Percentiles rank a stretch among this genome's conserved stretches.
Conservation (phyloP, 2,888 invertebrate species). For the Anticlea derivata region DNA sequence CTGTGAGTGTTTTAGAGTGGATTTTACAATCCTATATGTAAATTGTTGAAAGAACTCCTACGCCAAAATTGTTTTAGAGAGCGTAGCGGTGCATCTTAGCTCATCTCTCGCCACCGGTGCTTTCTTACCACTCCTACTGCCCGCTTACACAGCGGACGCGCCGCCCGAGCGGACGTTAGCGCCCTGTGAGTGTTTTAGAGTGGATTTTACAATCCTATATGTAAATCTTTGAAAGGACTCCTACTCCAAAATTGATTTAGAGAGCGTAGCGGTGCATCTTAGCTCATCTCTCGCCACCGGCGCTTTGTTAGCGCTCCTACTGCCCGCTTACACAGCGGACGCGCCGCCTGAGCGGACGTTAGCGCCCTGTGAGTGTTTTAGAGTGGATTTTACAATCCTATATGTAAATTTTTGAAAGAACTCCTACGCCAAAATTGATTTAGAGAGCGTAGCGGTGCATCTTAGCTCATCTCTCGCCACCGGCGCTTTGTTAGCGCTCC, state of each 20-base stretch:
- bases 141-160: slow-evolving; percentile 87
- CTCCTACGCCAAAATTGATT: slow-evolving; percentile 76
- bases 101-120: slow-evolving; percentile 86
- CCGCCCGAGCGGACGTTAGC: slow-evolving; percentile 87
- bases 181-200: slow-evolving; percentile 13
- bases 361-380: slow-evolving; percentile 45
- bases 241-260: slow-evolving; percentile 81
- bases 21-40: too few relatives aligned
- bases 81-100: slow-evolving; percentile 82
- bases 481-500: slow-evolving; percentile 78
- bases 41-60: slow-evolving; percentile 61
- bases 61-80: slow-evolving; percentile 84
- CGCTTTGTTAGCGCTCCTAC: slow-evolving; percentile 83
- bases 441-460: slow-evolving; percentile 83
- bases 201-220: too few relatives aligned
- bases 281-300: slow-evolving; percentile 83
- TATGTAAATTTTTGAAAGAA: too few relatives aligned
- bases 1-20: slow-evolving; percentile 7
- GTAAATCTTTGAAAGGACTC: too few relatives aligned
- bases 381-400: too few relatives aligned
- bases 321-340: slow-evolving; percentile 88
- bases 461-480: slow-evolving; percentile 85
- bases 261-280: slow-evolving; percentile 83
- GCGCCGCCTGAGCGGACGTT: slow-evolving; percentile 87
- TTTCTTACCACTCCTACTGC: slow-evolving; percentile 87